Conservation (phyloP, 2,888 invertebrate genomes). For the Mamestra brassicae region DNA sequence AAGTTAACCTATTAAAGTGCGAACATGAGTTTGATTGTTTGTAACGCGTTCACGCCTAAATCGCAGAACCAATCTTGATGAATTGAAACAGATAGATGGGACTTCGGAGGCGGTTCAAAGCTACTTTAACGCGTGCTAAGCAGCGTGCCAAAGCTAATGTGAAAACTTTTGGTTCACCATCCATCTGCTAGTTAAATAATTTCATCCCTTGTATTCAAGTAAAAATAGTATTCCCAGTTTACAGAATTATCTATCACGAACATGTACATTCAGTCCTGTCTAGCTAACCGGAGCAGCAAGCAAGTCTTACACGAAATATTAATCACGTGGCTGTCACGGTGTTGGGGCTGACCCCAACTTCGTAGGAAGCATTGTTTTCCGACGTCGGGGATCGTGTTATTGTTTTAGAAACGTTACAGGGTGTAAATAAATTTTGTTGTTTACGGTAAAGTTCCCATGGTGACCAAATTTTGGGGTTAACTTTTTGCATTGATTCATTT, state of each 20-base stretch:
- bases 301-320: constrained; percentile 44
- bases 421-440: neutral
- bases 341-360: constrained; percentile 20
- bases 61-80: no score
- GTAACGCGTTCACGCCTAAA: no score
- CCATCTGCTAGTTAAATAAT: no score
- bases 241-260: neutral
- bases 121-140: no score
- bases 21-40: no score
- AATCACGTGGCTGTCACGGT: constrained; percentile 43
- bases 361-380: neutral
- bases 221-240: constrained; percentile 14
- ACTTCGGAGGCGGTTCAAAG: no score
- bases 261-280: constrained; percentile 15
- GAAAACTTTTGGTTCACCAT: no score
- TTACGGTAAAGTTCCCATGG: neutral
- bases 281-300: neutral
- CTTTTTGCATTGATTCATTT: neutral
- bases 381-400: constrained; percentile 1
- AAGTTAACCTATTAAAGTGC: no score
- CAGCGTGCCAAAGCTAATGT: no score
- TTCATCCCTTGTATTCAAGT: neutral
- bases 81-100: no score
- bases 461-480: neutral
- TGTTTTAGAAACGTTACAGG: neutral